Evolutionary conservation across 2,888 invertebrate genomes (phyloP).

Genomic region (Leistus spinibarbis): DNA sequence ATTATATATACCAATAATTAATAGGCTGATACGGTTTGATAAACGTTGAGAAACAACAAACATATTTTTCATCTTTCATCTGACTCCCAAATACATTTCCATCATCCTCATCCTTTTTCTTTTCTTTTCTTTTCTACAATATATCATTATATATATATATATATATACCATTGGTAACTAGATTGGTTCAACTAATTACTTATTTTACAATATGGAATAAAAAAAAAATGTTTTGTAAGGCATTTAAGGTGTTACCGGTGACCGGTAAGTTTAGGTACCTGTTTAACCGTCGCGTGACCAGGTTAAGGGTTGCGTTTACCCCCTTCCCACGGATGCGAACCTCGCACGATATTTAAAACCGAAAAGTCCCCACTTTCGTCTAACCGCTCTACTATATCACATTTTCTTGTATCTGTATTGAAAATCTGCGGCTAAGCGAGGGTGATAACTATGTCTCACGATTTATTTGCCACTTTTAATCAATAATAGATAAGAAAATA

Average conservation of each 20-base stretch:
- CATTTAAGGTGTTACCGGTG: neutral
- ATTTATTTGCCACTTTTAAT: neutral
- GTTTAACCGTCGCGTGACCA: neutral
- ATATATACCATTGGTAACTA: too few relatives aligned
- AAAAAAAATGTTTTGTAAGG: neutral
- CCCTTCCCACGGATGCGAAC: neutral
- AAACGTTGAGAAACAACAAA: slow-evolving; percentile 28
- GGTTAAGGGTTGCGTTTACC: neutral
- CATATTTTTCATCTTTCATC: neutral
- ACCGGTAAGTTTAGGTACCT: neutral
- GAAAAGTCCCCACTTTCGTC: neutral
- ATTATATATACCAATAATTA: slow-evolving; percentile 41
- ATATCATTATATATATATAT: too few relatives aligned
- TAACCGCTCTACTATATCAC: neutral
- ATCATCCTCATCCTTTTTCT: neutral
- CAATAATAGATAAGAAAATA: neutral
- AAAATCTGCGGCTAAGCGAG: neutral
- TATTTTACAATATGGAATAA: too few relatives aligned
- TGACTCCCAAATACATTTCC: neutral
- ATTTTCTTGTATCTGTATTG: neutral
- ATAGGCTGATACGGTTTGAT: slow-evolving; percentile 42
- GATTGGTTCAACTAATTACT: too few relatives aligned
- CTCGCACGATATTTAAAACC: neutral
- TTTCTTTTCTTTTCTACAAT: neutral
- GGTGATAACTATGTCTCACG: neutral